Evolutionary conservation across 1,140 invertebrate genomes (phyloP).

Genomic region (Idris sp.): DNA sequence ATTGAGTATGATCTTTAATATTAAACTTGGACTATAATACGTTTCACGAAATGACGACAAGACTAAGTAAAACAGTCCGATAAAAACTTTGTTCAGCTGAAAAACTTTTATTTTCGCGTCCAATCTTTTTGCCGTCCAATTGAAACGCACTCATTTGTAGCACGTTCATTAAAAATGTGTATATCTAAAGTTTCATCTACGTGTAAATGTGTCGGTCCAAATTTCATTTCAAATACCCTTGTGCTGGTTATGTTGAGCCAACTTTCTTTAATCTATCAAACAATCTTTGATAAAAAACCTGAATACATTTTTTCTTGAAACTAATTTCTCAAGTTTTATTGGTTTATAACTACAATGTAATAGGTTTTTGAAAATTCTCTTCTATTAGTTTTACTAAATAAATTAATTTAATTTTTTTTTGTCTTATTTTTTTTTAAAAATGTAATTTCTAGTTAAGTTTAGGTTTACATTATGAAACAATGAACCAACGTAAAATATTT

Average conservation of each 20-base stretch:
- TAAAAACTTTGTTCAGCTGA: conserved; percentile 48
- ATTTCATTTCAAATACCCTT: conserved; percentile 21
- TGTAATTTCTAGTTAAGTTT: conserved; percentile 42
- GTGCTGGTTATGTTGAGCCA: neutral
- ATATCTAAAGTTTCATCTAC: conserved; percentile 35
- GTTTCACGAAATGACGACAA: conserved; percentile 29
- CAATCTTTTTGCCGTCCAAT: conserved; percentile 57
- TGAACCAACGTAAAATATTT: conserved; percentile 22
- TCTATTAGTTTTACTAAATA: no score
- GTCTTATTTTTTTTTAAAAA: conserved; percentile 37
- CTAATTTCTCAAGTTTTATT: no score
- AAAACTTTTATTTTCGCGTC: conserved; percentile 46
- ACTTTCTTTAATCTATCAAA: conserved; percentile 7
- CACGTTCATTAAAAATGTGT: conserved; percentile 54
- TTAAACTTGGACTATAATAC: conserved; percentile 17
- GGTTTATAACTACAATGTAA: no score
- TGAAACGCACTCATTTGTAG: conserved; percentile 51
- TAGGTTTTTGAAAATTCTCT: no score
- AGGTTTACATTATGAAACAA: conserved; percentile 13
- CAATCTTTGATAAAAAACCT: conserved; percentile 11
- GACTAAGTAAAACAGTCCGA: conserved; percentile 44
- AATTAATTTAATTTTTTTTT: no score
- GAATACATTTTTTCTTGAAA: neutral
- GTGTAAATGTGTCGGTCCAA: conserved; percentile 27
- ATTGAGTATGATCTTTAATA: conserved; percentile 45